Evolutionary conservation across 2,888 invertebrate genomes (phyloP).

Genomic region (Villa cingulata): DNA sequence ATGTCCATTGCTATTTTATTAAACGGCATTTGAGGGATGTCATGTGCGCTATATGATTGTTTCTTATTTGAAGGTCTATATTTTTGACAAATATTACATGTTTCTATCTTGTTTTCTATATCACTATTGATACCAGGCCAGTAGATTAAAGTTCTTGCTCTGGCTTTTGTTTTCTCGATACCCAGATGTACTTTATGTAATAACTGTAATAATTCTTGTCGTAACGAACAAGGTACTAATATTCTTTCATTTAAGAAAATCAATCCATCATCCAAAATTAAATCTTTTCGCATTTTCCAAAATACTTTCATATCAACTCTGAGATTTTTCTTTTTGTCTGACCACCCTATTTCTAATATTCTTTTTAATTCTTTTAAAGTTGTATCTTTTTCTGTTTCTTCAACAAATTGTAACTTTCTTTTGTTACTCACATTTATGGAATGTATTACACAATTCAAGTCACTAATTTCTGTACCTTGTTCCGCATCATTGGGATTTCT

Average conservation of each 20-base stretch:
- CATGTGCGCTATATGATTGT: not conserved
- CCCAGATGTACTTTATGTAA: conserved; percentile 1
- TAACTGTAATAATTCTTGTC: not conserved
- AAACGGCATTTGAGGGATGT: conserved; percentile 2
- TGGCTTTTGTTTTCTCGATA: conserved; percentile 4
- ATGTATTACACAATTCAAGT: conserved; percentile 10
- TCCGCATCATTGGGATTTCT: not conserved
- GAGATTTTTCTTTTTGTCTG: conserved; percentile 7
- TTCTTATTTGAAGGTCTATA: not conserved
- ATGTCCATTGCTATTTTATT: conserved; percentile 10
- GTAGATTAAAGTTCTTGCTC: conserved; percentile 1
- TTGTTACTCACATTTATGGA: conserved; percentile 13
- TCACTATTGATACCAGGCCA: conserved; percentile 1
- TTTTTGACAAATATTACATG: conserved; percentile 5
- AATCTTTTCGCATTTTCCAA: conserved; percentile 17
- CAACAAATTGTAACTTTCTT: conserved; percentile 3
- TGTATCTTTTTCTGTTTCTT: conserved; percentile 6
- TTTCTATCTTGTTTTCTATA: conserved; percentile 3
- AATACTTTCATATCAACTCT: conserved; percentile 14
- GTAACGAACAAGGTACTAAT: conserved; percentile 11
- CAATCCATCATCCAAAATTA: conserved; percentile 15
- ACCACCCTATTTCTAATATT: conserved; percentile 13
- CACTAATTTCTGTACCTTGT: conserved; percentile 12
- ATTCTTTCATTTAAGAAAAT: conserved; percentile 16
- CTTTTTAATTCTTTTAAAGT: no score